Percentiles rank a stretch among this genome's conserved stretches.
Evolutionary conservation across 2,113 vertebrate genomes (phyloP).

Genomic region (Ophthalmolycus amberensis): DNA sequence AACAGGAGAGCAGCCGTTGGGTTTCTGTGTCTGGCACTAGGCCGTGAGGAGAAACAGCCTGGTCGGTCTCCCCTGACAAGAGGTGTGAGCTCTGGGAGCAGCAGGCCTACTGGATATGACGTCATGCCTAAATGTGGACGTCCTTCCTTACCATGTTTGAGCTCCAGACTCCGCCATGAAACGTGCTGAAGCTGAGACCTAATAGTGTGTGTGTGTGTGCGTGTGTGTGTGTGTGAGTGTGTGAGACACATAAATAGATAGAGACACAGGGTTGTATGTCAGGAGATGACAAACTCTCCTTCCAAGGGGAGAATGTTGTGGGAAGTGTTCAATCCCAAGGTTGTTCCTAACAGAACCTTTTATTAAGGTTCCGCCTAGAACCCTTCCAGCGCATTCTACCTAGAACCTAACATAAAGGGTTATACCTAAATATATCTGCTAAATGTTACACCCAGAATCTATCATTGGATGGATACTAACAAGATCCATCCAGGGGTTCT

Average conservation of each 20-base stretch:
- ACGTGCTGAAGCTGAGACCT: slow-evolving; percentile 44
- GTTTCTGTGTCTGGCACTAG: not conserved
- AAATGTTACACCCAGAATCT: too few species aligned
- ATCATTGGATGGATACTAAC: too few species aligned
- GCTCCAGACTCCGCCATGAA: slow-evolving; percentile 41
- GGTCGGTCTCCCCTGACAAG: slow-evolving; percentile 7
- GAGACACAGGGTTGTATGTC: slow-evolving; percentile 41
- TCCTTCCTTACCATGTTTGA: slow-evolving; percentile 70
- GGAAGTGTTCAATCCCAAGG: slow-evolving; percentile 23
- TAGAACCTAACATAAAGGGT: too few species aligned
- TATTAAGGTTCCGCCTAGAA: too few species aligned
- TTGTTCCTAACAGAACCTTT: too few species aligned
- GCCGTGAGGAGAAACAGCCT: not conserved
- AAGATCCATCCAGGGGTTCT: too few species aligned
- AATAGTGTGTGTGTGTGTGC: not conserved
- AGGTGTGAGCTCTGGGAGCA: slow-evolving; percentile 1
- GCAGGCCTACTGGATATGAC: slow-evolving; percentile 18
- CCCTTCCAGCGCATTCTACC: too few species aligned
- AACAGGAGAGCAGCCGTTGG: not conserved
- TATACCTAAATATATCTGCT: too few species aligned
- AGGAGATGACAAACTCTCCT: slow-evolving; percentile 21
- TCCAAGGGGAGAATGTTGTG: slow-evolving; percentile 11
- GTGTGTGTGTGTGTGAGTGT: slow-evolving; percentile 22
- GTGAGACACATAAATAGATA: slow-evolving; percentile 66
- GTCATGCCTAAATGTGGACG: slow-evolving; percentile 68